Percentiles rank a stretch among this genome's conserved stretches.
Evolutionary conservation across 30 jellyfish, hydroid and myxozoan genomes (phyloP).

Genomic region (Aurelia sp.): DNA sequence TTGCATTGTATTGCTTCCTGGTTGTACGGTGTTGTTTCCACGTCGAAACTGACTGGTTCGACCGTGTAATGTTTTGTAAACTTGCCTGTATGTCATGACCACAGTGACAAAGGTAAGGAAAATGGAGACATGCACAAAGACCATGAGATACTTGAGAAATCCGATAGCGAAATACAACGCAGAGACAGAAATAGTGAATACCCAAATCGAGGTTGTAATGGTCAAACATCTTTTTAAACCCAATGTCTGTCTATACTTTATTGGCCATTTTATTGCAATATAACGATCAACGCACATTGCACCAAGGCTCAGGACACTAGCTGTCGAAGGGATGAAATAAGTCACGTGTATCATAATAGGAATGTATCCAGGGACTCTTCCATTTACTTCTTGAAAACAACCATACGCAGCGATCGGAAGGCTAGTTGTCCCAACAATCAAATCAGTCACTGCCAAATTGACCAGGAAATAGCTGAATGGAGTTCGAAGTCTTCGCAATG

Average conservation of each 20-base stretch:
- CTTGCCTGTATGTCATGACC: slow-evolving; percentile 45
- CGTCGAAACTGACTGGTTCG: not conserved
- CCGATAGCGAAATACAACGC: slow-evolving; percentile 56
- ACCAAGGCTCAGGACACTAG: slow-evolving; percentile 68
- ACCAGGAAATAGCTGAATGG: slow-evolving; percentile 77
- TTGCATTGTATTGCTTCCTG: no score
- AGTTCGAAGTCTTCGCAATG: slow-evolving; percentile 65
- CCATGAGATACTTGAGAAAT: slow-evolving; percentile 47
- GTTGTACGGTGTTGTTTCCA: no score
- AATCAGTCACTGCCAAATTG: slow-evolving; percentile 77
- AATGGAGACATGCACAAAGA: slow-evolving; percentile 73
- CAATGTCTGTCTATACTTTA: slow-evolving; percentile 43
- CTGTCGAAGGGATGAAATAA: slow-evolving; percentile 69
- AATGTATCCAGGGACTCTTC: slow-evolving; percentile 10
- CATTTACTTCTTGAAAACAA: slow-evolving; percentile 62
- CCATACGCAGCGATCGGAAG: slow-evolving; percentile 66
- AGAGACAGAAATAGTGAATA: slow-evolving; percentile 44
- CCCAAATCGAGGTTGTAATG: slow-evolving; percentile 64
- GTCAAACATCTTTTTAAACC: slow-evolving; percentile 41
- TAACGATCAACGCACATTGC: slow-evolving; percentile 89
- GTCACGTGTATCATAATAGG: slow-evolving; percentile 46
- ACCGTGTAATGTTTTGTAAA: slow-evolving; percentile 5
- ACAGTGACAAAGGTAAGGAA: slow-evolving; percentile 51
- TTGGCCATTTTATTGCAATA: slow-evolving; percentile 82
- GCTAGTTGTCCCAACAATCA: slow-evolving; percentile 65